Percentiles rank a stretch among this genome's conserved stretches.
Evolutionary conservation across 2,797 vertebrate species (phyloP).

Genomic region (Sebastes trivittatus): DNA sequence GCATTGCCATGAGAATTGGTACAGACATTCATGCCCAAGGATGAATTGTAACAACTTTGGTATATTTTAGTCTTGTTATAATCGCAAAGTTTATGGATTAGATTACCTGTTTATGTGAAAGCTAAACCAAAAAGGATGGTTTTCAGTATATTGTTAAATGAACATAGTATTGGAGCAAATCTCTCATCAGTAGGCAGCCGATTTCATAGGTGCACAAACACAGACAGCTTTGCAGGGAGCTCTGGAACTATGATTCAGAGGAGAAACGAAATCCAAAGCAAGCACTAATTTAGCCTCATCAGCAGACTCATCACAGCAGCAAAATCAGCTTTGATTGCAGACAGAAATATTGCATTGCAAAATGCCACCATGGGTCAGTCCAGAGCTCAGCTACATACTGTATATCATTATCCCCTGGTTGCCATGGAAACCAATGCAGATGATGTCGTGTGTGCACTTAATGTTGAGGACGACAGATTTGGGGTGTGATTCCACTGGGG

Average conservation of each 20-base stretch:
- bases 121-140: not conserved
- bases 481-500: not conserved
- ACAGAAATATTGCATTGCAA: not conserved
- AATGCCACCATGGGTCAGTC: not conserved
- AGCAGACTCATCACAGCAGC: not conserved
- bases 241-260: not conserved
- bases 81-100: not conserved
- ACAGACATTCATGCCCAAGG: no score
- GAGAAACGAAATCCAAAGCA: not conserved
- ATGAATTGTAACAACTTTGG: no score
- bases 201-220: not conserved
- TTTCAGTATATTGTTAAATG: not conserved
- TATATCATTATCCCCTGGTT: conserved; percentile 35
- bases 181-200: not conserved
- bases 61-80: not conserved
- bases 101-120: not conserved
- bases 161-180: not conserved
- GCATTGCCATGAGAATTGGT: no score
- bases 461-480: not conserved
- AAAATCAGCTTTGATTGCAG: not conserved
- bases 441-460: not conserved
- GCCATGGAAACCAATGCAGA: conserved; percentile 66
- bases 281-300: not conserved
- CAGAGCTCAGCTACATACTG: not conserved
- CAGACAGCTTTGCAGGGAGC: not conserved